Conservation (phyloP, 2,888 invertebrate species). For the Pandemis heparana region DNA sequence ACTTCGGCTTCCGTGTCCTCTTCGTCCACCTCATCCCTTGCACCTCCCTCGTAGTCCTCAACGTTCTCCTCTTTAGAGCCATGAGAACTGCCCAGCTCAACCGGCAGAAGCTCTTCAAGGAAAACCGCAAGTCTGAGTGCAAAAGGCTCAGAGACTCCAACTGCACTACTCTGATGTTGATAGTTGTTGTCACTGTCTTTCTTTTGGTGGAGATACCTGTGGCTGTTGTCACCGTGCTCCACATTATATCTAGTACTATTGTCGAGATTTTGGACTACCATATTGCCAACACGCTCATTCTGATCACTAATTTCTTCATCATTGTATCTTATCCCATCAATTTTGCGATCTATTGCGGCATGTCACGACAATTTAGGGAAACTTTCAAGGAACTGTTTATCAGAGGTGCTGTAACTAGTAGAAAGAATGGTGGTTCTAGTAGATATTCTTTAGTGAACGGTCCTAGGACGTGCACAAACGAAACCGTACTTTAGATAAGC, state of each 20-base stretch:
- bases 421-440: slow-evolving; percentile 89
- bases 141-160: slow-evolving; percentile 92
- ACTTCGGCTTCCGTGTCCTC: slow-evolving; percentile 94
- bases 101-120: slow-evolving; percentile 91
- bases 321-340: slow-evolving; percentile 96
- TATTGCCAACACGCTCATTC: slow-evolving; percentile 91
- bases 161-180: slow-evolving; percentile 94
- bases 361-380: slow-evolving; percentile 97
- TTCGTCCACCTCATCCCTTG: slow-evolving; percentile 97
- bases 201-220: slow-evolving; percentile 93
- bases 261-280: slow-evolving; percentile 91
- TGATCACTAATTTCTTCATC: slow-evolving; percentile 96
- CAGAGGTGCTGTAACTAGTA: slow-evolving; percentile 85
- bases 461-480: slow-evolving; percentile 93
- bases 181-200: slow-evolving; percentile 94
- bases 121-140: slow-evolving; percentile 91
- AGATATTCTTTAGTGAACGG: slow-evolving; percentile 93
- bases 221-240: slow-evolving; percentile 92
- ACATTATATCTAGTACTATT: slow-evolving; percentile 91
- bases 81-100: slow-evolving; percentile 94
- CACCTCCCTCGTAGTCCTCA: slow-evolving; percentile 94
- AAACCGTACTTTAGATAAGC: slow-evolving; percentile 89
- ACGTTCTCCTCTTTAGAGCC: slow-evolving; percentile 94
- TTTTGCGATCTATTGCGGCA: slow-evolving; percentile 98
- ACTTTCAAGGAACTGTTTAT: slow-evolving; percentile 95